phyloP scores from a whole-genome alignment of 2,888 invertebrate genomes.

The Lutraria lutraria region DNA sequence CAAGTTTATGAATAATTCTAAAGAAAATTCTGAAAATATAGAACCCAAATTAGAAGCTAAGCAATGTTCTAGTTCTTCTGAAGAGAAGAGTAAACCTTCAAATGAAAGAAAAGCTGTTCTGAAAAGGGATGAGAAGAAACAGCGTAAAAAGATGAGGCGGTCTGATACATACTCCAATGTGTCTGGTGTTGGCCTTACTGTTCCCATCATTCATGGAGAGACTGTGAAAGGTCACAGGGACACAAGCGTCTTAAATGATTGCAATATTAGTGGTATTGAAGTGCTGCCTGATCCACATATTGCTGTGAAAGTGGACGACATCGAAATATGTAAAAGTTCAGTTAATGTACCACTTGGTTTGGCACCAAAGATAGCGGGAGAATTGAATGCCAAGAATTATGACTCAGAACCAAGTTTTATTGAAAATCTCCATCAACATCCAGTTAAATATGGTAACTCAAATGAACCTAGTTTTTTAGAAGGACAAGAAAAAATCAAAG shows the following conservation, averaged over 20 bases:
- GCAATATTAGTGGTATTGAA: constrained; percentile 61
- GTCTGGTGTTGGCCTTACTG: constrained; percentile 54
- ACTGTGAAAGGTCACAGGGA: constrained; percentile 57
- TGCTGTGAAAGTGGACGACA: background rate
- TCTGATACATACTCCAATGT: constrained; percentile 70
- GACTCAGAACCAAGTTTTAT: constrained; percentile 55
- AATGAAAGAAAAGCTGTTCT: constrained; percentile 22
- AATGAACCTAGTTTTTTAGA: constrained; percentile 51
- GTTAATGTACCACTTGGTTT: background rate
- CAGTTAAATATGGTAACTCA: background rate
- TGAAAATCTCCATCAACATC: constrained; percentile 3
- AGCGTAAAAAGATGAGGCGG: constrained; percentile 63
- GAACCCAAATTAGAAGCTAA: background rate
- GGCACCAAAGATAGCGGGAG: background rate
- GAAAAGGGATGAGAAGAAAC: constrained; percentile 33
- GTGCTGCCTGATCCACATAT: constrained; percentile 25
- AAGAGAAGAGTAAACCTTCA: constrained; percentile 23
- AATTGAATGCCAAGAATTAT: background rate
- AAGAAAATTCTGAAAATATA: constrained; percentile 36
- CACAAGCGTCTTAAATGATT: constrained; percentile 53
- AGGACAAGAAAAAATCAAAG: background rate
- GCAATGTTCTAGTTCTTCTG: background rate
- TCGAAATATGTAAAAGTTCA: background rate
- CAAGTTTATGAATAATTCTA: background rate
- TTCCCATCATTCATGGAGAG: constrained; percentile 66